These are phyloP conservation scores for Halcyon malimbica DNA, from an alignment of 2,113 vertebrate genomes.

Conservation along the genomic window DNA sequence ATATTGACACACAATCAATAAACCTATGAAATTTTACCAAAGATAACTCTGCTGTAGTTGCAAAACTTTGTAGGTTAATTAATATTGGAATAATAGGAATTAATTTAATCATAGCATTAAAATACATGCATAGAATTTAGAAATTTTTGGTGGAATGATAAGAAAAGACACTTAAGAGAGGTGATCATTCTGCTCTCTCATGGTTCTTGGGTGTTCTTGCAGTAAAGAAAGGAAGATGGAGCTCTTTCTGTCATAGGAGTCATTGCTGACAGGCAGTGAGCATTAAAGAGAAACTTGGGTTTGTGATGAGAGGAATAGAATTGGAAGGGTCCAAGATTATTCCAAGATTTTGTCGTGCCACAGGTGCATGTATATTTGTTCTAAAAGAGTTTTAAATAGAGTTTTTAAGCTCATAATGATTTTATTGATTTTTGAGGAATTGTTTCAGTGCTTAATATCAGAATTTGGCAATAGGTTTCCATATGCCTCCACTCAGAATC, in stretches of 20 bases:
- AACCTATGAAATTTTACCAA: conserved; percentile 12
- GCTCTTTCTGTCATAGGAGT: neutral
- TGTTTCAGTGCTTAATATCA: neutral
- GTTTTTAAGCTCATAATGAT: neutral
- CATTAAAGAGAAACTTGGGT: neutral
- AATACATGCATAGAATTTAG: neutral
- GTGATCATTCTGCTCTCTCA: neutral
- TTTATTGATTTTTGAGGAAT: neutral
- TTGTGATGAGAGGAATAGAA: neutral
- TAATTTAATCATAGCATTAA: neutral
- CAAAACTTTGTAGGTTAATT: conserved; percentile 1
- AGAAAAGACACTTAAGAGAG: neutral
- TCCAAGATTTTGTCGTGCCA: neutral
- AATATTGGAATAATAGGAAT: neutral
- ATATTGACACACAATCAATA: conserved; percentile 33
- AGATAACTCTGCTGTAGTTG: neutral
- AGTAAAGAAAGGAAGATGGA: neutral
- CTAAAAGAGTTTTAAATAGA: neutral
- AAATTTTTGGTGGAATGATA: neutral
- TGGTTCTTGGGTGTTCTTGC: neutral
- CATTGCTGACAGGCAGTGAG: neutral
- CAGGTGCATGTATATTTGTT: neutral
- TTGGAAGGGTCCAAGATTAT: neutral
- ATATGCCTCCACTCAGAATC: neutral
- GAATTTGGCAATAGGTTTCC: neutral